A percentile compares a stretch with the other conserved stretches of the same genome.
These are phyloP conservation scores for Balaenoptera acutorostrata DNA, from an alignment of 2,113 vertebrate genomes.

Conservation along the genomic window DNA sequence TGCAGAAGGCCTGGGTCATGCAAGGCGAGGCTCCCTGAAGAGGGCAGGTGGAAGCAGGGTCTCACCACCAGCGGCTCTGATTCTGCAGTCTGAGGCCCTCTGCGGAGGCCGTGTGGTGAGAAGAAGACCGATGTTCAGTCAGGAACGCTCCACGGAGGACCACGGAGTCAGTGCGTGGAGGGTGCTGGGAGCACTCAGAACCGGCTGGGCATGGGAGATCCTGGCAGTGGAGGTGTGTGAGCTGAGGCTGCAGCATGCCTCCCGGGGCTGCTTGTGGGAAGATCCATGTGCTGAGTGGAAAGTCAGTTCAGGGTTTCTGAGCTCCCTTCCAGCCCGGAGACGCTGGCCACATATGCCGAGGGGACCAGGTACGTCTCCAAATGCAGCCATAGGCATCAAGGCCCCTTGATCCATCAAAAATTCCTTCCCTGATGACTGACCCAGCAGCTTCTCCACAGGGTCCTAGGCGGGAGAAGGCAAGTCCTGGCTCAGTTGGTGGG, in stretches of 20 bases:
- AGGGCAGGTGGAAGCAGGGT: not conserved
- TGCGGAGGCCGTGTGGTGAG: not conserved
- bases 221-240: not conserved
- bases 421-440: not conserved
- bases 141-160: not conserved
- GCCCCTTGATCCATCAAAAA: no score
- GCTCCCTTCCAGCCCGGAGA: not conserved
- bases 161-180: fast-evolving
- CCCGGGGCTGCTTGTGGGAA: not conserved
- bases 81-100: not conserved
- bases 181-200: not conserved
- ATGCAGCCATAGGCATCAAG: not conserved
- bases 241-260: not conserved
- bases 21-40: not conserved
- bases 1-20: not conserved
- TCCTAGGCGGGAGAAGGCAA: not conserved
- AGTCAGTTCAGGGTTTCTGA: not conserved
- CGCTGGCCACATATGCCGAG: not conserved
- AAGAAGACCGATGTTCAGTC: not conserved
- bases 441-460: not conserved
- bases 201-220: not conserved
- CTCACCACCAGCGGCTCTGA: not conserved
- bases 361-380: not conserved
- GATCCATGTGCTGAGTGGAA: not conserved
- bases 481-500: not conserved